A percentile compares a stretch with the other conserved stretches of the same genome.
Conservation (phyloP, 1,140 invertebrate genomes). For the Trachymyrmex cornetzi region DNA sequence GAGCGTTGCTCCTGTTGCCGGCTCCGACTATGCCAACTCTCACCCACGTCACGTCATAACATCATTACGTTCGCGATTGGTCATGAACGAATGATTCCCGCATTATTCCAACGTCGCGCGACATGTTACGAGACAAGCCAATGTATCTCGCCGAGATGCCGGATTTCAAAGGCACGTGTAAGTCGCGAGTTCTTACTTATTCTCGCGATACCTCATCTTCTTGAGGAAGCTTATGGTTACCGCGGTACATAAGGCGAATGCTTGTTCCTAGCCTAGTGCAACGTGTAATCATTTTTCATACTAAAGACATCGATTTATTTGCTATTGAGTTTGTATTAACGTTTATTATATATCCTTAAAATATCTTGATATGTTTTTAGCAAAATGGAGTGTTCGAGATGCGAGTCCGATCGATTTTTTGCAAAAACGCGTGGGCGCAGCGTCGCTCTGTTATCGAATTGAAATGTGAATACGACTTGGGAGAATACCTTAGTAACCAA, state of each 20-base stretch:
- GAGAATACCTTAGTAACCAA: conserved; percentile 14
- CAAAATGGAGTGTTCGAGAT: background rate
- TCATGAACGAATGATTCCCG: conserved; percentile 55
- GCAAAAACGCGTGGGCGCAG: background rate
- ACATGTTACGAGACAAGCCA: conserved; percentile 38
- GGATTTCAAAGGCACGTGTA: conserved; percentile 36
- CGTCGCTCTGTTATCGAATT: background rate
- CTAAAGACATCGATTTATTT: background rate
- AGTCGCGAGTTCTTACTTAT: conserved; percentile 1
- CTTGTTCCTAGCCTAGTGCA: background rate
- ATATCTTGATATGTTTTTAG: background rate
- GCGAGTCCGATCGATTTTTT: background rate
- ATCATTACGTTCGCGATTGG: conserved; percentile 79
- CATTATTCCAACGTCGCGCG: conserved; percentile 42
- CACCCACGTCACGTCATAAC: conserved; percentile 80
- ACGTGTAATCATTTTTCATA: conserved; percentile 12
- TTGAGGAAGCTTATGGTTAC: background rate
- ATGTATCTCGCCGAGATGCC: conserved; percentile 36
- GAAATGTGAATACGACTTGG: background rate
- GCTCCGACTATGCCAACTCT: conserved; percentile 76
- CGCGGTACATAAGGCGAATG: background rate
- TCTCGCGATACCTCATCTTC: conserved; percentile 35
- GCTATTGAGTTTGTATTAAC: background rate
- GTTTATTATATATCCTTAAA: background rate
- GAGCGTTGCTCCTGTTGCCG: conserved; percentile 73